These are phyloP conservation scores for Nycticryphes semicollaris DNA, from an alignment of 2,113 vertebrate genomes.

Conservation along the genomic window DNA sequence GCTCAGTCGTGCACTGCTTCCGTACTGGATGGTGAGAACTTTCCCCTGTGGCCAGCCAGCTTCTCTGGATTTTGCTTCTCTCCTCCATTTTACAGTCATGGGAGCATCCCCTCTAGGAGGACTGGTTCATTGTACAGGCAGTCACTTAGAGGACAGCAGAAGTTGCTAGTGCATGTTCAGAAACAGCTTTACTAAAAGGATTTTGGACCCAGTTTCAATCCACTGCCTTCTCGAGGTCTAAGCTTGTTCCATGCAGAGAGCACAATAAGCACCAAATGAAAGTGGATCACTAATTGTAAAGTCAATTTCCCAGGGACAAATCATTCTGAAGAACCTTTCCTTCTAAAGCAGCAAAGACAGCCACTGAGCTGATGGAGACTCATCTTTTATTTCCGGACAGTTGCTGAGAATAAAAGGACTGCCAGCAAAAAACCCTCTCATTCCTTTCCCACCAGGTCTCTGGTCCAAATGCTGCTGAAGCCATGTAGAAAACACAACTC, in stretches of 20 bases:
- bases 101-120: not conserved
- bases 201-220: not conserved
- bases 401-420: not conserved
- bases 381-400: not conserved
- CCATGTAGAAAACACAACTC: not conserved
- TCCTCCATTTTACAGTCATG: not conserved
- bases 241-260: not conserved
- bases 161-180: not conserved
- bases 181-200: not conserved
- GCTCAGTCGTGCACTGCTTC: not conserved
- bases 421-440: not conserved
- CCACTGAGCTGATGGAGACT: not conserved
- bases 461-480: not conserved
- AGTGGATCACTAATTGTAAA: not conserved
- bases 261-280: not conserved
- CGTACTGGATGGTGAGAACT: not conserved
- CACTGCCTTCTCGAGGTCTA: not conserved
- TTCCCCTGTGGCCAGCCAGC: not conserved
- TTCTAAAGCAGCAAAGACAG: not conserved
- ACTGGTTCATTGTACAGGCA: not conserved
- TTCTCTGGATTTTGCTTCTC: not conserved
- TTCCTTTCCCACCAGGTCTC: not conserved
- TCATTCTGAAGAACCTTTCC: not conserved
- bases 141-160: not conserved
- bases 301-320: not conserved